phyloP scores from a whole-genome alignment of 2,113 vertebrate species.

The Cynocephalus volans region DNA sequence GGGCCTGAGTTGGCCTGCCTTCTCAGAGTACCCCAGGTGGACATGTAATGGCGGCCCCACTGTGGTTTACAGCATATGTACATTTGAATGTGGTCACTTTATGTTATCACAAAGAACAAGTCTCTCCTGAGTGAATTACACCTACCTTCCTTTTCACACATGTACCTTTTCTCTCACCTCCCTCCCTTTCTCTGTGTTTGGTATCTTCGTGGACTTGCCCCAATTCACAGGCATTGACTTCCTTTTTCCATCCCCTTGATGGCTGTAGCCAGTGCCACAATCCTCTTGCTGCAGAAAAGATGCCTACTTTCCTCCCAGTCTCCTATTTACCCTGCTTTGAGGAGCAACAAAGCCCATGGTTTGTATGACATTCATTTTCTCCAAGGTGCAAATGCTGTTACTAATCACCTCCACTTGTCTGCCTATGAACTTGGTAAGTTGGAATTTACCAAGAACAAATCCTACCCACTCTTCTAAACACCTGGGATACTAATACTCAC shows the following conservation, averaged over 20 bases:
- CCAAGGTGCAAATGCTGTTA: background rate
- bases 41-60: background rate
- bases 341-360: background rate
- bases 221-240: background rate
- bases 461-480: background rate
- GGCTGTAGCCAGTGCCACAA: background rate
- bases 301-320: background rate
- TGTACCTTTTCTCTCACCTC: background rate
- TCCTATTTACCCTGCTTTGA: background rate
- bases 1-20: background rate
- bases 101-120: background rate
- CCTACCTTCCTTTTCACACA: background rate
- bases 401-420: background rate
- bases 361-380: background rate
- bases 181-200: background rate
- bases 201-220: background rate
- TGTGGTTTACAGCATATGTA: background rate
- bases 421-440: background rate
- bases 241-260: background rate
- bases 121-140: background rate
- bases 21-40: background rate
- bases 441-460: background rate
- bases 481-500: background rate
- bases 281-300: background rate
- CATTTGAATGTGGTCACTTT: background rate